Evolutionary conservation across 2,113 vertebrate genomes (phyloP), one percentile per base, ranked within the genome.

Genomic region (Lasiurus cinereus): DNA sequence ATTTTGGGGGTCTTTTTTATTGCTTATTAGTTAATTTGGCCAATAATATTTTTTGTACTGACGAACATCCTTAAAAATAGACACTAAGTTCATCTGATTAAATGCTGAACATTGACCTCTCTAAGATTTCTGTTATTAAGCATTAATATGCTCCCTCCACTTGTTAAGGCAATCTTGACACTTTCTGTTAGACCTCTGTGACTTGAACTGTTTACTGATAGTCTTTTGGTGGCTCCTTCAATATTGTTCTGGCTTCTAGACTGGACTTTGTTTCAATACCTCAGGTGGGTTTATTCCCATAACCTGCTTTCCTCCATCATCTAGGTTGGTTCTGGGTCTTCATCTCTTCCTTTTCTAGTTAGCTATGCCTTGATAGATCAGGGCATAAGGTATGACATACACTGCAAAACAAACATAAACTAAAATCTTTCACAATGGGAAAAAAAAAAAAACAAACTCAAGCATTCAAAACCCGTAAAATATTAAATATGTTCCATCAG

Each of bases 1-100:
- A 88, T 91, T 74, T 52, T 10, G 0, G n/a, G 2, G 2, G 3
- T 13, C 5, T 70, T 87, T 85, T 16, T 80, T 78, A 80, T 19
- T 83, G 8, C 13, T 92, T 84, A 56, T 66, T 31, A 74, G 21
- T 14, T 18, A 76, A 29, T 83, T 6, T 70, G 27, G 8, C 54
- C n/a, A 36, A 56, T 96, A 64, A 85, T 33, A 4, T 88, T 90
- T 3, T 83, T 87, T 83, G 31, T 90, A 3, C 14, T 89, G 4
- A 67, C 83, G 22, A 91, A 33, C 7, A 85, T 18, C 36, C 33
- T 88, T 70, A 62, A 89, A 95, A 86, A 54, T 39, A 76, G 33
- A 19, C 14, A 70, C 36, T 39, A 6, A 91, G 21, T 73, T 73
- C 24, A 78, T 52, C 56, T 89, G 24, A 83, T 67, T 78, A 67